These are phyloP conservation scores for Sciaenops ocellatus DNA, from an alignment of 2,797 vertebrate species.

Conservation along the genomic window DNA sequence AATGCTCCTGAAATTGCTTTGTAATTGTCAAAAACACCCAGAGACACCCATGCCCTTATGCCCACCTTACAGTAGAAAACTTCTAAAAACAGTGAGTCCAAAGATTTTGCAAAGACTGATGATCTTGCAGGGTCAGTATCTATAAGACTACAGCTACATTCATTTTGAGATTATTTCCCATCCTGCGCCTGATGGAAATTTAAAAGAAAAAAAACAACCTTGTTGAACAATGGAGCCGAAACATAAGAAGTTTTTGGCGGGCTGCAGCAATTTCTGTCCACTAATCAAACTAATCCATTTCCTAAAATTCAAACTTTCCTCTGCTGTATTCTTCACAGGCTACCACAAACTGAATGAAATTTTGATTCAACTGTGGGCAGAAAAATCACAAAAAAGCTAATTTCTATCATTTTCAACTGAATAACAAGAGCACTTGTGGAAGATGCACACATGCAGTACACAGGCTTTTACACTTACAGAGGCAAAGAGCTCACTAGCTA, in stretches of 20 bases:
- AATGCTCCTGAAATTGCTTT: background rate
- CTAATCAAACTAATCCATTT: background rate
- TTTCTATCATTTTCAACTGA: background rate
- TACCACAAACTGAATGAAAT: slow-evolving; percentile 4
- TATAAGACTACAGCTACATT: too few relatives aligned
- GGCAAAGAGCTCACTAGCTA: slow-evolving; percentile 25
- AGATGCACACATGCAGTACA: slow-evolving; percentile 13
- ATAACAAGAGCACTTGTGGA: slow-evolving; percentile 19
- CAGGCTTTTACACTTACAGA: slow-evolving; percentile 10
- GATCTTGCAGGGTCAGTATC: too few relatives aligned
- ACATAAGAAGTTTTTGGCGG: too few relatives aligned
- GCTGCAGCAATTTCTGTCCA: too few relatives aligned
- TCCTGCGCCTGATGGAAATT: too few relatives aligned
- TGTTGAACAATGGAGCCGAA: too few relatives aligned
- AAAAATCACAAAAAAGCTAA: slow-evolving; percentile 24
- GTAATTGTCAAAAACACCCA: background rate
- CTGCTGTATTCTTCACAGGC: slow-evolving; percentile 4
- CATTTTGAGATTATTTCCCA: too few relatives aligned
- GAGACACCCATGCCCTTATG: too few relatives aligned
- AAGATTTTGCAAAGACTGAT: too few relatives aligned
- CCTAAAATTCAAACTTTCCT: background rate
- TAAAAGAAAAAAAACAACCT: too few relatives aligned
- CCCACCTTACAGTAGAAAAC: too few relatives aligned
- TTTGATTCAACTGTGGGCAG: background rate
- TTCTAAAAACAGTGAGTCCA: too few relatives aligned